phyloP scores from a whole-genome alignment of 2,888 invertebrate genomes.

The Pristionchus mayeri region DNA sequence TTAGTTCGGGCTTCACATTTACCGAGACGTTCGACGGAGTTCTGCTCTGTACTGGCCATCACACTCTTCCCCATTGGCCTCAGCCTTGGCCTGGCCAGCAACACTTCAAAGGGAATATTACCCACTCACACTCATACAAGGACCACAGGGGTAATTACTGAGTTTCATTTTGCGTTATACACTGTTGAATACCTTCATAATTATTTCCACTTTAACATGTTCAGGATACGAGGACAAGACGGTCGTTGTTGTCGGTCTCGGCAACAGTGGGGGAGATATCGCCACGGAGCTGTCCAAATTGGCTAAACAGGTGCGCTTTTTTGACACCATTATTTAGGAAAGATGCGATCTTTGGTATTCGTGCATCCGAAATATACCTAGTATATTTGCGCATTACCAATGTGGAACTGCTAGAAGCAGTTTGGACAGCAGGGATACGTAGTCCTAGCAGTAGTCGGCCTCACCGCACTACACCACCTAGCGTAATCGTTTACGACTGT shows the following conservation, averaged over 20 bases:
- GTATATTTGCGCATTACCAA: too few species aligned
- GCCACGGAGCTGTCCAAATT: conserved; percentile 78
- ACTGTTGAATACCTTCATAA: too few species aligned
- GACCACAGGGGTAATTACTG: conserved; percentile 67
- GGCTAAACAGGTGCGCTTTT: conserved; percentile 76
- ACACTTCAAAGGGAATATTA: conserved; percentile 70
- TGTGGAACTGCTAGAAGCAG: too few species aligned
- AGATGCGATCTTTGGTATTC: too few species aligned
- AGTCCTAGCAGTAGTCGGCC: too few species aligned
- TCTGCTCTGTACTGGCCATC: conserved; percentile 79
- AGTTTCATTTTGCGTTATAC: too few species aligned
- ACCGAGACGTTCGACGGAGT: conserved; percentile 78
- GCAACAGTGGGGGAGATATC: conserved; percentile 79
- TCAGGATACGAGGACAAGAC: conserved; percentile 76
- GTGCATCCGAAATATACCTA: too few species aligned
- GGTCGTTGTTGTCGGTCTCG: conserved; percentile 78
- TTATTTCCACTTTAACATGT: neutral
- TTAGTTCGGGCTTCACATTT: conserved; percentile 54
- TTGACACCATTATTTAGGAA: too few species aligned
- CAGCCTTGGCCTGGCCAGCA: conserved; percentile 65
- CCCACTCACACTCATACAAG: conserved; percentile 75
- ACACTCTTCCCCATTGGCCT: conserved; percentile 78
- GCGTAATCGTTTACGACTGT: too few species aligned
- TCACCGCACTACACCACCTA: too few species aligned
- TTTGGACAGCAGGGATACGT: too few species aligned